Conservation (phyloP, 2,888 invertebrate genomes). For the Parthenolecanium corni region DNA sequence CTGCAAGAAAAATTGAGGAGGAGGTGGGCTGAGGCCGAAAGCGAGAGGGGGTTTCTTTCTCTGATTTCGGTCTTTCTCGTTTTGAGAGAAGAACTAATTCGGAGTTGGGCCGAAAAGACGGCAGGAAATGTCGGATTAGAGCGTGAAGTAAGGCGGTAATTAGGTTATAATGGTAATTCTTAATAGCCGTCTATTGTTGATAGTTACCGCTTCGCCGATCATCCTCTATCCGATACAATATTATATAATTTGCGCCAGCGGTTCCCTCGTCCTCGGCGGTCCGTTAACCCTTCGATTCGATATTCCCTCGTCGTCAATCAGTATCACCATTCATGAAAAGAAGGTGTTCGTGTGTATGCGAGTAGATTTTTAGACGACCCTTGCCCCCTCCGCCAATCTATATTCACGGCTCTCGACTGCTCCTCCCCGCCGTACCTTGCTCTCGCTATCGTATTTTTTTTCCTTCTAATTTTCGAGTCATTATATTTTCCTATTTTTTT, state of each 20-base stretch:
- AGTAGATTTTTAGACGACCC: not conserved
- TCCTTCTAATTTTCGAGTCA: not conserved
- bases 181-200: conserved; percentile 25
- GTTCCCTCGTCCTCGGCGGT: conserved; percentile 11
- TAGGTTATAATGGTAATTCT: conserved; percentile 25
- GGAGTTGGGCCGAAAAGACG: conserved; percentile 3
- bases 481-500: not conserved
- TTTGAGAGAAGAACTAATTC: conserved; percentile 16
- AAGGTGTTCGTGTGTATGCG: not conserved
- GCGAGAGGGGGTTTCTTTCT: no score
- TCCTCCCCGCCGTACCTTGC: no score
- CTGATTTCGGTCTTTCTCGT: not conserved
- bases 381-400: not conserved
- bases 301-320: conserved; percentile 18
- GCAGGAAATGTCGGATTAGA: conserved; percentile 22
- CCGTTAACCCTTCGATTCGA: conserved; percentile 24
- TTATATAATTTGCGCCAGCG: conserved; percentile 17
- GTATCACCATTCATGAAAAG: conserved; percentile 14
- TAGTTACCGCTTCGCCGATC: conserved; percentile 22
- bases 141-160: conserved; percentile 23
- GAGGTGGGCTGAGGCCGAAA: no score
- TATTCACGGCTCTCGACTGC: not conserved
- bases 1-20: no score
- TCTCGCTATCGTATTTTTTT: no score
- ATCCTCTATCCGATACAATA: conserved; percentile 20